phyloP scores from a whole-genome alignment of 2,888 invertebrate genomes.

The Lasioglossum leucozonium region DNA sequence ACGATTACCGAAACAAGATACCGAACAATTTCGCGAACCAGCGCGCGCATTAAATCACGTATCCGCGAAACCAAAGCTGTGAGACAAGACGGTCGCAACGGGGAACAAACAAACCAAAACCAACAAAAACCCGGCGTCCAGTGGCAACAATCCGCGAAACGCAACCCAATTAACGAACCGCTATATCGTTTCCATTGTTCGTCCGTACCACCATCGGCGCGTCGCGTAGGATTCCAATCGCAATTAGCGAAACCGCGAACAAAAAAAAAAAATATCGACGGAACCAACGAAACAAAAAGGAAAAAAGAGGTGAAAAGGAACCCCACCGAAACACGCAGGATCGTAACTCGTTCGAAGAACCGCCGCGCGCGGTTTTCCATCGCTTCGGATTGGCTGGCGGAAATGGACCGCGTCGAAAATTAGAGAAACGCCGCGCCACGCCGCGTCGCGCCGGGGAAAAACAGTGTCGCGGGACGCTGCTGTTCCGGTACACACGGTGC shows the following conservation, averaged over 20 bases:
- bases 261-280: neutral
- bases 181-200: neutral
- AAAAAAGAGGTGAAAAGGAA: neutral
- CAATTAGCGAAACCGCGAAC: neutral
- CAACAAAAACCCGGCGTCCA: neutral
- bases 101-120: neutral
- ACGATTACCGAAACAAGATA: no score
- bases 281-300: neutral
- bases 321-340: neutral
- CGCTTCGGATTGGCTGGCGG: neutral
- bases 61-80: neutral
- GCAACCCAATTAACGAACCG: neutral
- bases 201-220: neutral
- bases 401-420: slow-evolving; percentile 21
- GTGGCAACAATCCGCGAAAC: neutral
- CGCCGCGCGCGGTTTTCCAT: no score
- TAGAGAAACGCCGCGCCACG: neutral
- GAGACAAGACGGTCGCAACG: neutral
- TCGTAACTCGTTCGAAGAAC: neutral
- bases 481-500: neutral
- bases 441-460: no score
- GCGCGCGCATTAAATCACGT: no score
- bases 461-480: neutral
- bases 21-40: no score
- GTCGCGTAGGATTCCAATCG: neutral